Evolutionary conservation across 2,113 vertebrate species (phyloP).

Genomic region (Lophura nycthemera): DNA sequence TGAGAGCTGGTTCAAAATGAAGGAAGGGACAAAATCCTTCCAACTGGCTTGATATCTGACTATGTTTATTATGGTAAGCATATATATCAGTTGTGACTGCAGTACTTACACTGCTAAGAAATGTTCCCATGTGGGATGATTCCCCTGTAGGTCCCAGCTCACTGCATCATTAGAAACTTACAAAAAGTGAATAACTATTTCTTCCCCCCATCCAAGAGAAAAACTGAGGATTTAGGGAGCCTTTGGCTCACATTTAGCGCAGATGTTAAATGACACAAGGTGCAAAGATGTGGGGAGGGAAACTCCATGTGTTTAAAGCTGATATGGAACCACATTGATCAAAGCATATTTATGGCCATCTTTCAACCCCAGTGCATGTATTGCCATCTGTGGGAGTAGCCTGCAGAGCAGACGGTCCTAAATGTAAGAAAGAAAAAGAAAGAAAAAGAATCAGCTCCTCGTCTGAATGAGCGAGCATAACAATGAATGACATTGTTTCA

Average conservation of each 20-base stretch:
- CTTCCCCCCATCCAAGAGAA: neutral
- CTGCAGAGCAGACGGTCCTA: conserved; percentile 40
- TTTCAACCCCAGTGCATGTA: neutral
- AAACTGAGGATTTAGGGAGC: neutral
- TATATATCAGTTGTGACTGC: neutral
- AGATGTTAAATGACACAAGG: neutral
- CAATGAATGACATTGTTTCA: conserved; percentile 38
- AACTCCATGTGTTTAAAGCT: neutral
- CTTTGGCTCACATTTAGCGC: neutral
- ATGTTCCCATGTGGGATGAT: neutral
- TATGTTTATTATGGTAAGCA: neutral
- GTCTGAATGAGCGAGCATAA: conserved; percentile 8
- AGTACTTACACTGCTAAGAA: neutral
- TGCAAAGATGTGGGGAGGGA: neutral
- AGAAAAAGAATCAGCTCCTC: conserved; percentile 10
- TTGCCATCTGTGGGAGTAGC: conserved; percentile 15
- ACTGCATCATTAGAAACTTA: neutral
- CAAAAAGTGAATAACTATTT: neutral
- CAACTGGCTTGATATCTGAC: neutral
- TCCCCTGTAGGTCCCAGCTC: neutral
- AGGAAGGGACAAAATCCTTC: neutral
- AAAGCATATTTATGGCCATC: conserved; percentile 9
- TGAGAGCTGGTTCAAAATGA: neutral
- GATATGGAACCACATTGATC: neutral
- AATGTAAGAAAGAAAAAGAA: neutral